phyloP scores from a whole-genome alignment of 2,113 vertebrate genomes.

The Nannobrachium achirus region DNA sequence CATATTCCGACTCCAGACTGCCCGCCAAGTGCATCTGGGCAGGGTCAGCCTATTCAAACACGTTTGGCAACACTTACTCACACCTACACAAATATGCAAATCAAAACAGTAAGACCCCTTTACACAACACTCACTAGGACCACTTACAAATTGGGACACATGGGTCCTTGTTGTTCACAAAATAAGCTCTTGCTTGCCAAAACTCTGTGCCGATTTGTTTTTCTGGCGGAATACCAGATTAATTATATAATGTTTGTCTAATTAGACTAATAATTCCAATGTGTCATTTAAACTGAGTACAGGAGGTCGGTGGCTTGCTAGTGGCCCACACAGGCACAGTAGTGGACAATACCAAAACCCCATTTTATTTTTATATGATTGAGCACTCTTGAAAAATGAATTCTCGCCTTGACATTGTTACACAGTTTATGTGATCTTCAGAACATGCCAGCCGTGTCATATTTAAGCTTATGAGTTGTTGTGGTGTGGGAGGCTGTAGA shows the following conservation, averaged over 20 bases:
- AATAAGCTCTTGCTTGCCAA: not conserved
- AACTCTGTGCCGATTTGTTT: not conserved
- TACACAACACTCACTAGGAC: not conserved
- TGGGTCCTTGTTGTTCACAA: not conserved
- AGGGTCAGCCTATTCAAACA: not conserved
- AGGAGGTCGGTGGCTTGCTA: not conserved
- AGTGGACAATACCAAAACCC: not conserved
- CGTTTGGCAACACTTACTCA: not conserved
- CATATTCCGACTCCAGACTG: not conserved
- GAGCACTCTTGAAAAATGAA: constrained; percentile 48
- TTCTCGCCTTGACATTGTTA: constrained; percentile 47
- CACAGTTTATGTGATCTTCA: constrained; percentile 23
- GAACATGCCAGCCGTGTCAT: constrained; percentile 31
- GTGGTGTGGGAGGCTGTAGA: constrained; percentile 11
- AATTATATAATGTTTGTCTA: constrained; percentile 10
- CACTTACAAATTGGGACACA: not conserved
- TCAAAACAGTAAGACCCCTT: not conserved
- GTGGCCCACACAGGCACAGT: not conserved
- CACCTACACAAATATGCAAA: constrained; percentile 3
- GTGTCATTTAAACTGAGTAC: constrained; percentile 6
- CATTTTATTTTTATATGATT: constrained; percentile 11
- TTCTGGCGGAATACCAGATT: constrained; percentile 2
- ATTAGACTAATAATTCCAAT: constrained; percentile 7
- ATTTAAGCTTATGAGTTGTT: constrained; percentile 33
- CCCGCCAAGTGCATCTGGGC: constrained; percentile 22